Evolutionary conservation across 2,797 vertebrate species (phyloP), one percentile per base, ranked within the genome.

Genomic region (Anomalospiza imberbis): DNA sequence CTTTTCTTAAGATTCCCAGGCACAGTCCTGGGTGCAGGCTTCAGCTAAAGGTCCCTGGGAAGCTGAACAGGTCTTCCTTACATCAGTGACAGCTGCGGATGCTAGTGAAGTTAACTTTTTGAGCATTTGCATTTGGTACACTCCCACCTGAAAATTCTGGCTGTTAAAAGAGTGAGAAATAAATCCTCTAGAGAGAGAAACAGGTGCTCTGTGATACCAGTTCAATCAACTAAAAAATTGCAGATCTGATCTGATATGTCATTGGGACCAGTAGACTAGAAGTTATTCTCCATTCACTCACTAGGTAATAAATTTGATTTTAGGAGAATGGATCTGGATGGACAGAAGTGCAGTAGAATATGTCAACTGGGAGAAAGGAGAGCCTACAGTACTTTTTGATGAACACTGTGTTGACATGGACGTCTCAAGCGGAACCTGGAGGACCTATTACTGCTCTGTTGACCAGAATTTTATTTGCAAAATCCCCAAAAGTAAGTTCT

Each of bases 281-380:
- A 79, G 51, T 17, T 17, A 58, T 82, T 70, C 31, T 12, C 12
- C 28, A 34, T 55, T 83, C 45, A 34, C 53, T 91, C 36, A 76
- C 21, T 26, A 36, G 34, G 17, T 72, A 75, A 70, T 50, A 54
- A 1, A 63, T 89, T 93, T 85, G 22, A 84, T 86, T 97, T 82
- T 92, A 99, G 99, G 97, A 51, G 97, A 98, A 45, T 99, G 99
- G 99, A 96, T 98, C 94, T 99, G 99, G 99, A 89, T 98, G 26
- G 99, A 99, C 96, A 98, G 97, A 85, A 98, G 80, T 3, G 97
- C 96, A 1, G 57, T 99, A 61, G 98, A 99, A 85, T 99, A 98
- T 93, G 98, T 98, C 82, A 99, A 99, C 95, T 99, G 99, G 99
- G 98, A 98, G 53, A 12, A 89, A 7, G 98, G 96, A 31, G 98